These are phyloP conservation scores for Vicugna pacos DNA, from an alignment of 2,113 vertebrate genomes.

Conservation along the genomic window DNA sequence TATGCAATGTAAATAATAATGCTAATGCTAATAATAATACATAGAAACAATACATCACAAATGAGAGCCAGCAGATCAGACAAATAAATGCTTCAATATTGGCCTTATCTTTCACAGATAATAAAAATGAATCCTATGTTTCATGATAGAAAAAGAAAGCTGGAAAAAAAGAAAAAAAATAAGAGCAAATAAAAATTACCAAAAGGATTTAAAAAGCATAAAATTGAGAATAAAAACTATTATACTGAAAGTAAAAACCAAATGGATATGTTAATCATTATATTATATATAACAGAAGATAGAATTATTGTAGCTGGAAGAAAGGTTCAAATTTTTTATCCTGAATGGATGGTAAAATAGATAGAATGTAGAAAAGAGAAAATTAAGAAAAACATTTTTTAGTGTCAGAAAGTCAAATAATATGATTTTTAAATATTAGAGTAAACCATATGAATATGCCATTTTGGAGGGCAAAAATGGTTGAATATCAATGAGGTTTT, in stretches of 20 bases:
- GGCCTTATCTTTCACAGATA: not conserved
- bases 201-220: not conserved
- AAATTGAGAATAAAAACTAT: not conserved
- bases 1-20: not conserved
- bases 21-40: not conserved
- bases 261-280: not conserved
- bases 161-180: not conserved
- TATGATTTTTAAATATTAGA: not conserved
- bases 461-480: not conserved
- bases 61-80: not conserved
- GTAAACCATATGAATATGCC: not conserved
- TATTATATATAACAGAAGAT: not conserved
- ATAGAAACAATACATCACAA: not conserved
- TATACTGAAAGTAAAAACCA: not conserved
- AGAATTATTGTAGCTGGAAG: not conserved
- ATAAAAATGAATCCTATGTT: not conserved
- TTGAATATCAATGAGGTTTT: not conserved
- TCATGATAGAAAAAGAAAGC: not conserved
- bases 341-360: not conserved
- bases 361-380: not conserved
- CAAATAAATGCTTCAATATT: not conserved
- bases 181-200: not conserved
- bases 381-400: not conserved
- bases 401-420: not conserved
- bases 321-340: not conserved